phyloP scores from a whole-genome alignment of 2,113 vertebrate species.

The Burhinus oedicnemus region DNA sequence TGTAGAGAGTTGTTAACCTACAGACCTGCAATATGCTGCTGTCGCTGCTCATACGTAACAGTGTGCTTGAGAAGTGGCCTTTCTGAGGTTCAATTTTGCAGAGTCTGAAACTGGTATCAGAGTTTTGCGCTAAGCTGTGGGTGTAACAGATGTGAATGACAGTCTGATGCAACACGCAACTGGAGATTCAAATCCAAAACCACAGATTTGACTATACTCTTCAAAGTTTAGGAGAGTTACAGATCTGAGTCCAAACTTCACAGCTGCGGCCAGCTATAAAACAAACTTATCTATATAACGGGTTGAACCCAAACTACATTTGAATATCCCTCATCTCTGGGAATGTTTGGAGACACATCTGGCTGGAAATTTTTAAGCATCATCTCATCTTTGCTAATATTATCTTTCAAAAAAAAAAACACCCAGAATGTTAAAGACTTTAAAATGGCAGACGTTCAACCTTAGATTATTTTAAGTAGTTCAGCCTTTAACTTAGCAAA shows the following conservation, averaged over 20 bases:
- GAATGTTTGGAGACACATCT: conserved; percentile 2
- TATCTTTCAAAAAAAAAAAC: background rate
- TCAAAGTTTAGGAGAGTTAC: conserved; percentile 32
- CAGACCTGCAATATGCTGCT: conserved; percentile 20
- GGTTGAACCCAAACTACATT: background rate
- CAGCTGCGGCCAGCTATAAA: conserved; percentile 42
- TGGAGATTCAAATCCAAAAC: conserved; percentile 33
- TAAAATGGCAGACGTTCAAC: background rate
- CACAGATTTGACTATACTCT: conserved; percentile 24
- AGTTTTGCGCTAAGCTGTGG: background rate
- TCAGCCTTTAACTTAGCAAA: background rate
- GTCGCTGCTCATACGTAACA: background rate
- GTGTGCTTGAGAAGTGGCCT: background rate
- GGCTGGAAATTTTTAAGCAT: background rate
- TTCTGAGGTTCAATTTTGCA: background rate
- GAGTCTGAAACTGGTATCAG: background rate
- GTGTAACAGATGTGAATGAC: conserved; percentile 1
- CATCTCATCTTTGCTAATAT: background rate
- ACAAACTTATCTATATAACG: background rate
- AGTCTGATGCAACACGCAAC: background rate
- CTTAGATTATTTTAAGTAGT: background rate
- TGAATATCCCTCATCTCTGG: background rate
- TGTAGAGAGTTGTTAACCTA: background rate
- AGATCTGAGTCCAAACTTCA: conserved; percentile 60
- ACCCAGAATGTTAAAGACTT: background rate